These are phyloP conservation scores for Bucco capensis DNA, from an alignment of 2,113 vertebrate genomes.

Conservation along the genomic window DNA sequence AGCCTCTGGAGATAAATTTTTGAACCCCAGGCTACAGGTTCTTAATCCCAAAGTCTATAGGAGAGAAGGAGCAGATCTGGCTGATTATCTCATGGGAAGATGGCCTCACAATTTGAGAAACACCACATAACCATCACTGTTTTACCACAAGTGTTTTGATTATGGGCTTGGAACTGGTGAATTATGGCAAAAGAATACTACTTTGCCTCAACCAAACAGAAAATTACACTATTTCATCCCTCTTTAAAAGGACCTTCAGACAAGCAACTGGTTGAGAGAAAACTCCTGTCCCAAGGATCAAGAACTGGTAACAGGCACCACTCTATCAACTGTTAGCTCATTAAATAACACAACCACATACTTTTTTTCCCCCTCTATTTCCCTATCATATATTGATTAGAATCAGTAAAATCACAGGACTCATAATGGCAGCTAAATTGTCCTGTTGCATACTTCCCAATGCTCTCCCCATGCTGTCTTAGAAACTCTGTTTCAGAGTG, in stretches of 20 bases:
- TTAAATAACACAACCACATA: neutral
- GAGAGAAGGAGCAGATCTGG: neutral
- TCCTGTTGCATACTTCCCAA: neutral
- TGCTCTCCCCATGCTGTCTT: neutral
- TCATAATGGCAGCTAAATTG: neutral
- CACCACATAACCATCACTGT: neutral
- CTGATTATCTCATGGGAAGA: neutral
- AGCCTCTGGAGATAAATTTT: neutral
- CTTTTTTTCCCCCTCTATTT: neutral
- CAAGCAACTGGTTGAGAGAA: neutral
- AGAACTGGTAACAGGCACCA: neutral
- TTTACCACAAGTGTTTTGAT: neutral
- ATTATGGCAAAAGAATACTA: neutral
- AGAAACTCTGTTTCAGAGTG: neutral
- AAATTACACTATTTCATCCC: neutral
- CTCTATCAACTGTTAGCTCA: neutral
- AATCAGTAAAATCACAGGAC: neutral
- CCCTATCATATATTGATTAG: neutral
- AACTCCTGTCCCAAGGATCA: too few relatives aligned
- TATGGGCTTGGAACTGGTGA: neutral
- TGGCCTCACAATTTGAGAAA: neutral
- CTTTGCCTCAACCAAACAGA: neutral
- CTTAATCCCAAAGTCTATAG: neutral
- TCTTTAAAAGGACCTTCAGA: neutral
- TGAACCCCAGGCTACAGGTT: neutral